Base-by-base conservation (phyloP, 2,888 invertebrate genomes). In the Cryptus viduatorius region DNA sequence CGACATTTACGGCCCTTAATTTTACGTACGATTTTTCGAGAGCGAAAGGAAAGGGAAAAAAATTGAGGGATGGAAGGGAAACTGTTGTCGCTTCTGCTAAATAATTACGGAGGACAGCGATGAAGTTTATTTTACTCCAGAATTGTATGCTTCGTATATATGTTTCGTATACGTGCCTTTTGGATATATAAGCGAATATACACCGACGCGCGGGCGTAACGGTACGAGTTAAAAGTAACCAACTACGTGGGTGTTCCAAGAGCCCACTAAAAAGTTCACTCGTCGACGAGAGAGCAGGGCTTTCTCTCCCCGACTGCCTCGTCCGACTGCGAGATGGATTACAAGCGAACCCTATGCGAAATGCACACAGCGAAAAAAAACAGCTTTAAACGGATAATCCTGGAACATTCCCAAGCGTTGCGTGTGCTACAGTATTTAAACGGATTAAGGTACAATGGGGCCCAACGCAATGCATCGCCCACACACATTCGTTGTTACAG, bases 371-470 rank as follows among this genome's bases (percentile, higher is more conserved):
- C 67, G 59, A 77, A 84, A 83, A 83, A 83, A 80, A 73, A 82
- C 83, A 84, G 72, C 77, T 84, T 80, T 56, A 77, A 84, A 72
- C 71, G 72, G 68, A 80, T 84, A 80, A 80, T 80, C 72, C 80
- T 44, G 37, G 50, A 80, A 72, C 68, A 61, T 68, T 72, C 67
- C 67, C 42, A 8, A 59, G 50, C 67, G 61, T 59, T 80, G 71
- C 67, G 68, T 69, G 42, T 53, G 48, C 65, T 50, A 31, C 67
- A 72, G 83, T 84, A 80, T 84, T 84, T 80, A 80, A 84, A 80
- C 72, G 80, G 83, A 72, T 80, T 84, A 80, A 59, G 72, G 61
- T 80, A 84, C 76, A 77, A 77, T 77, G 72, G 67, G 79, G 29
- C 37, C 37, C 53, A 76, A 48, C 31, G 73, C 76, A 67, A 76